Percentiles rank a stretch among this genome's conserved stretches.
Conservation (phyloP, 2,888 invertebrate species). For the Amphipyra tragopoginis region DNA sequence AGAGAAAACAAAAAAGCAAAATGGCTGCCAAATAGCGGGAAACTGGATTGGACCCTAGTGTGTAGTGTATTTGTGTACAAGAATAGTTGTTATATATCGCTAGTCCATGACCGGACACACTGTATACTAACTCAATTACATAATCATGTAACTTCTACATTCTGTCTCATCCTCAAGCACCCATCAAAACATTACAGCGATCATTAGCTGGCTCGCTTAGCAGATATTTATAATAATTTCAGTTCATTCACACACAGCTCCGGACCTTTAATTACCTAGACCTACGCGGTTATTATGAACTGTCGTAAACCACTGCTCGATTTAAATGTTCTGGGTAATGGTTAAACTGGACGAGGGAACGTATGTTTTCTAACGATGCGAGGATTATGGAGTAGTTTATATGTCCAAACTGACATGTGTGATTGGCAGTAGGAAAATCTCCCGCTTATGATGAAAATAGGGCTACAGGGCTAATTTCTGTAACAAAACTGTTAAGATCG, state of each 20-base stretch:
- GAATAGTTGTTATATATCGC: too few relatives aligned
- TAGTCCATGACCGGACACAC: too few relatives aligned
- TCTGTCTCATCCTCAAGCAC: constrained; percentile 3
- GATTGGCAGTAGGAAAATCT: too few relatives aligned
- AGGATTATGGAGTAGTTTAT: neutral
- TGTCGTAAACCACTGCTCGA: constrained; percentile 40
- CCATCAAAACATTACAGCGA: constrained; percentile 54
- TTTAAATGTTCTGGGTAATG: constrained; percentile 37
- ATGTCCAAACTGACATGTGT: too few relatives aligned
- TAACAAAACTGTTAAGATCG: too few relatives aligned
- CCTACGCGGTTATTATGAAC: constrained; percentile 58
- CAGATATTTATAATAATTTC: constrained; percentile 65
- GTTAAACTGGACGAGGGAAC: constrained; percentile 2
- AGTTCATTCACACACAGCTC: constrained; percentile 48
- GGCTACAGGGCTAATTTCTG: too few relatives aligned
- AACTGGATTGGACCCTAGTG: too few relatives aligned
- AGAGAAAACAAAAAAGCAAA: too few relatives aligned
- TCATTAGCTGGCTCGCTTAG: constrained; percentile 64
- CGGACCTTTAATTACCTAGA: constrained; percentile 62
- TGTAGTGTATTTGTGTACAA: too few relatives aligned
- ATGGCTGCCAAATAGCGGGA: too few relatives aligned
- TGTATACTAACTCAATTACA: neutral
- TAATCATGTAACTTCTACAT: constrained; percentile 20
- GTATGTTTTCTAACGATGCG: constrained; percentile 26
- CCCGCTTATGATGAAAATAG: too few relatives aligned